Evolutionary conservation across 1,140 invertebrate genomes (phyloP).

Genomic region (Meloidogyne hapla): DNA sequence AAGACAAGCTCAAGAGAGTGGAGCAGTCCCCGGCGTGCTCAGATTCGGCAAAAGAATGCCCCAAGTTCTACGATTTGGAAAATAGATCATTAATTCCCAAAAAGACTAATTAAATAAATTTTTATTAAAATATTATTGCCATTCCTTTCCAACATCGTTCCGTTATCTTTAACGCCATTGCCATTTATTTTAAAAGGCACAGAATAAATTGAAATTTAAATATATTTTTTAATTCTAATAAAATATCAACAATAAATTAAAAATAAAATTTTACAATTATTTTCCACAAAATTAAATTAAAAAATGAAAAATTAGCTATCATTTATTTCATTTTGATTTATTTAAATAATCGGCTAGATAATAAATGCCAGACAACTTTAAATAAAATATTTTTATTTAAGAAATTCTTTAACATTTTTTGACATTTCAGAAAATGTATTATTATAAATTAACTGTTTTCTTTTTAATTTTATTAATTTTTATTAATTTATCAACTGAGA

Average conservation of each 20-base stretch:
- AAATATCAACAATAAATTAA: no score
- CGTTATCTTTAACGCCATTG: background rate
- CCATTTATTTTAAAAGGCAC: background rate
- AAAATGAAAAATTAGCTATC: background rate
- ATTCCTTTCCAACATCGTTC: background rate
- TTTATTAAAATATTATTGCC: background rate
- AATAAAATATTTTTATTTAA: no score
- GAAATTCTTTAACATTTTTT: no score
- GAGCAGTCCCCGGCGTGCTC: slow-evolving; percentile 24
- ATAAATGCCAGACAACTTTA: no score
- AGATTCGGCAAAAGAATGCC: slow-evolving; percentile 32
- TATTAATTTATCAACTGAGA: background rate
- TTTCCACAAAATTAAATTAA: background rate
- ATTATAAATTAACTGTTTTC: background rate
- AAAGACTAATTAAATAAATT: background rate
- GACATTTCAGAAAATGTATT: background rate
- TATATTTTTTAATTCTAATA: no score
- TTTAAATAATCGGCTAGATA: no score
- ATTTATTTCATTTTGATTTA: no score
- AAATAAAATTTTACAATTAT: no score
- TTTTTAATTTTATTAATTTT: background rate
- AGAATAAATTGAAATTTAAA: background rate
- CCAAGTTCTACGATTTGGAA: slow-evolving; percentile 24
- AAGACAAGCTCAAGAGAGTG: slow-evolving; percentile 2
- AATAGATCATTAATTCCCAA: background rate